Base-by-base conservation (phyloP, 2,113 vertebrate genomes). In the Salminus brasiliensis region DNA sequence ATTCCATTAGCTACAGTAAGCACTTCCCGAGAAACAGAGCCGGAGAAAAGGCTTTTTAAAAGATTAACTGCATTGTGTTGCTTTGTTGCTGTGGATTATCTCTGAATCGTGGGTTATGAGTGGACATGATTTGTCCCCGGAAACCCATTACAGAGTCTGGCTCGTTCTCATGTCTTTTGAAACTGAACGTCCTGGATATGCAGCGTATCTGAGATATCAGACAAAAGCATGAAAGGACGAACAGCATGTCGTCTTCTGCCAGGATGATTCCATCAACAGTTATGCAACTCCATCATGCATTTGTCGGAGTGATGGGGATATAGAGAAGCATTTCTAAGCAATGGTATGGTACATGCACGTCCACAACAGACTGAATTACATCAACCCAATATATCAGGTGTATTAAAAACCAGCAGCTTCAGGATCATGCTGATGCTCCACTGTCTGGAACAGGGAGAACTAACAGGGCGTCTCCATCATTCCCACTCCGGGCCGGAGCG, bases 41-140 rank as follows among this genome's bases (percentile, higher is more conserved):
- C 15, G 49, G 43, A 55, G 52, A 66, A 69, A 74, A 59, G n/a
- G 84, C 85, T 86, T 88, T 91, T 90, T 86, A 87, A 91, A 88
- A 86, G 87, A 92, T 90, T 85, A 92, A 91, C 90, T 91, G 85
- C 88, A 85, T 86, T 89, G 84, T 89, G 88, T 89, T 88, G 86
- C 84, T 83, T 85, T 81, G n/a, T n/a, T 72, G 80, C 76, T 80
- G 80, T 83, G 87, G 87, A 87, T 91, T 88, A 92, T 83, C 86
- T 84, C 78, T 83, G 85, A 87, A 77, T 79, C 30, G 87, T 83
- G 45, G 74, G 74, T 83, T 88, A 84, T 81, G 75, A 84, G 45
- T 78, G 85, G 89, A 87, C 87, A 90, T 76, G 88, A 90, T 88
- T 81, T 89, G 81, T 84, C 86, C 81, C 80, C 85, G 84, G 52